A percentile compares a stretch with the other conserved stretches of the same genome.
These are phyloP conservation scores for Tamandua tetradactyla DNA, from an alignment of 2,797 vertebrate species.

Conservation along the genomic window DNA sequence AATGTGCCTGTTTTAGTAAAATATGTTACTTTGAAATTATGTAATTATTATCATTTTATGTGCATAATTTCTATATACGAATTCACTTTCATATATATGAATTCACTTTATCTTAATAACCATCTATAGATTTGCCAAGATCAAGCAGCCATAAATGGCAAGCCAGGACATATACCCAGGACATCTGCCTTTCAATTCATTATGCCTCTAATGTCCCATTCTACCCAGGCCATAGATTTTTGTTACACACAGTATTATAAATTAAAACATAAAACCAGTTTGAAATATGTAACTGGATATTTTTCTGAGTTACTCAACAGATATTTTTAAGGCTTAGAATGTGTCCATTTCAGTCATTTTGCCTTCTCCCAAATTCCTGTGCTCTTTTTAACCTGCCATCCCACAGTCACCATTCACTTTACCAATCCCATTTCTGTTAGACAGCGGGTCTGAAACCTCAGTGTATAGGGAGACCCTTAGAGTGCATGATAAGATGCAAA, in stretches of 20 bases:
- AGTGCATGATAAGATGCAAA: not conserved
- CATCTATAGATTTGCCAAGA: not conserved
- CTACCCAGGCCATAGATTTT: not conserved
- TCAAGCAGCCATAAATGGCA: not conserved
- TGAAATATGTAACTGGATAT: not conserved
- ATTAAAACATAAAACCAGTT: not conserved
- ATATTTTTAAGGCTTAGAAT: not conserved
- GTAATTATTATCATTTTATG: not conserved
- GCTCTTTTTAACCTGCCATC: not conserved
- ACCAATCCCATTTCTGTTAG: not conserved
- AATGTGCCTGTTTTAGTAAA: not conserved
- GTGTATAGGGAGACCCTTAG: not conserved
- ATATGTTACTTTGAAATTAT: not conserved
- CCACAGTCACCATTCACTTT: rapidly evolving
- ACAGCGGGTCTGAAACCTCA: not conserved
- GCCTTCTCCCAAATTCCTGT: not conserved
- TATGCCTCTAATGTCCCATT: not conserved
- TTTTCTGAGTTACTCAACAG: not conserved
- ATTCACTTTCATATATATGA: not conserved
- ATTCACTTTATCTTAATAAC: not conserved
- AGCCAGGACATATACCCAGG: not conserved
- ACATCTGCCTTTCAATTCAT: not conserved
- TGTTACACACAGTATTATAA: not conserved
- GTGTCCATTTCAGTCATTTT: not conserved
- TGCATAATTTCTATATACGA: not conserved